phyloP scores from a whole-genome alignment of 2,113 vertebrate species.

The Setophaga kirtlandii region DNA sequence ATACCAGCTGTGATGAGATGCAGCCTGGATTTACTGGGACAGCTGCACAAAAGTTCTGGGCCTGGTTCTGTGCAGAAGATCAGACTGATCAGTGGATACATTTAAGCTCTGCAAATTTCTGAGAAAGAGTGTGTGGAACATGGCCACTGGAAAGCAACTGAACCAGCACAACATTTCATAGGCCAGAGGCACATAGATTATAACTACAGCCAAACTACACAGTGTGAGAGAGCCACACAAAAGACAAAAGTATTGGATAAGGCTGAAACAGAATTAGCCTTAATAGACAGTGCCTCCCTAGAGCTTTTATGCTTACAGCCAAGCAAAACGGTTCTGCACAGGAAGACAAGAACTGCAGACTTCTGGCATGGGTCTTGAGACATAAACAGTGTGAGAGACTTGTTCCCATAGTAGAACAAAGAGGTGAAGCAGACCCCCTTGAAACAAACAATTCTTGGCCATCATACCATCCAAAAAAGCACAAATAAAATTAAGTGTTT shows the following conservation, averaged over 20 bases:
- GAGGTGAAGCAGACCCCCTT: conserved; percentile 4
- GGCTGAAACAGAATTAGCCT: conserved; percentile 47
- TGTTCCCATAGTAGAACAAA: conserved; percentile 38
- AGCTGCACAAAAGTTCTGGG: not conserved
- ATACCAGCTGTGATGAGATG: not conserved
- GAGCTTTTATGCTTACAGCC: conserved; percentile 44
- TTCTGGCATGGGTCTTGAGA: conserved; percentile 53
- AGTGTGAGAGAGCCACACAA: conserved; percentile 35
- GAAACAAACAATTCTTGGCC: conserved; percentile 16
- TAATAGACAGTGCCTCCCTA: conserved; percentile 46
- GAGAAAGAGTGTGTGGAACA: not conserved
- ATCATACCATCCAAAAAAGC: not conserved
- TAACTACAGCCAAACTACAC: conserved; percentile 40
- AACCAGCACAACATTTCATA: not conserved
- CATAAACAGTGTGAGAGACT: conserved; percentile 31
- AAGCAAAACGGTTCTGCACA: conserved; percentile 49
- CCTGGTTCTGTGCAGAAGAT: not conserved
- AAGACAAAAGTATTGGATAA: conserved; percentile 37
- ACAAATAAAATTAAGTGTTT: not conserved
- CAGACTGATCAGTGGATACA: not conserved
- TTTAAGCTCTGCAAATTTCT: not conserved
- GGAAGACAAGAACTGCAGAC: conserved; percentile 61
- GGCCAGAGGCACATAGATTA: conserved; percentile 18
- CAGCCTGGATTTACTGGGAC: not conserved
- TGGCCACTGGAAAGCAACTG: not conserved